Percentiles rank a stretch among this genome's conserved stretches.
Evolutionary conservation across 2,888 invertebrate genomes (phyloP).

Genomic region (Petrophora chlorosata): DNA sequence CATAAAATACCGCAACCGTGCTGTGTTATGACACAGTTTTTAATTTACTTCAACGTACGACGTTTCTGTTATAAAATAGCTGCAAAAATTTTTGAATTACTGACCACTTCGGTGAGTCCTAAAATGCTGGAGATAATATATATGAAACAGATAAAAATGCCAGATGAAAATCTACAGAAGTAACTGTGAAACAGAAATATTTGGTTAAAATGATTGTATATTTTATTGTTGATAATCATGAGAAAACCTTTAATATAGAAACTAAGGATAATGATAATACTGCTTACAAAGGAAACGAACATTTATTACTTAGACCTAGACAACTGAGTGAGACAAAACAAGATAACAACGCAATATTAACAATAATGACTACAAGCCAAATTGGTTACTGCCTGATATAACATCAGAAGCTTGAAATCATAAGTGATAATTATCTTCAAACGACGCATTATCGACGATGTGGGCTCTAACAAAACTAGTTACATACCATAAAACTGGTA

Average conservation of each 20-base stretch:
- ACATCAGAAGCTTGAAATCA: neutral
- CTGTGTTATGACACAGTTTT: slow-evolving; percentile 49
- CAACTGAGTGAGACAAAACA: neutral
- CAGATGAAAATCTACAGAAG: no score
- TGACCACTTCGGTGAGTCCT: no score
- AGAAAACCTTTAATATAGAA: no score
- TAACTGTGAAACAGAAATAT: no score
- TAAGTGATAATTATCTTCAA: neutral
- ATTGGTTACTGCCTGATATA: neutral
- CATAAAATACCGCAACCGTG: slow-evolving; percentile 55
- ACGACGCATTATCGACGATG: neutral
- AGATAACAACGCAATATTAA: neutral
- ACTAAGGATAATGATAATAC: no score
- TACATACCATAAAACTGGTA: slow-evolving; percentile 46
- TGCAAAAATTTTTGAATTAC: neutral
- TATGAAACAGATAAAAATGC: no score
- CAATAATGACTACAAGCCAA: neutral
- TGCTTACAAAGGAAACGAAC: no score
- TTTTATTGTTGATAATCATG: no score
- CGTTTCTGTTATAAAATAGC: neutral
- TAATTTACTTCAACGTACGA: slow-evolving; percentile 39
- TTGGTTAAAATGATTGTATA: no score
- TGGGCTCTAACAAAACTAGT: slow-evolving; percentile 18
- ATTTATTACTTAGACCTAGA: neutral
- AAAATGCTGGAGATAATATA: neutral